These are phyloP conservation scores for Subacronicta megacephala DNA, from an alignment of 2,888 invertebrate genomes.

Conservation along the genomic window DNA sequence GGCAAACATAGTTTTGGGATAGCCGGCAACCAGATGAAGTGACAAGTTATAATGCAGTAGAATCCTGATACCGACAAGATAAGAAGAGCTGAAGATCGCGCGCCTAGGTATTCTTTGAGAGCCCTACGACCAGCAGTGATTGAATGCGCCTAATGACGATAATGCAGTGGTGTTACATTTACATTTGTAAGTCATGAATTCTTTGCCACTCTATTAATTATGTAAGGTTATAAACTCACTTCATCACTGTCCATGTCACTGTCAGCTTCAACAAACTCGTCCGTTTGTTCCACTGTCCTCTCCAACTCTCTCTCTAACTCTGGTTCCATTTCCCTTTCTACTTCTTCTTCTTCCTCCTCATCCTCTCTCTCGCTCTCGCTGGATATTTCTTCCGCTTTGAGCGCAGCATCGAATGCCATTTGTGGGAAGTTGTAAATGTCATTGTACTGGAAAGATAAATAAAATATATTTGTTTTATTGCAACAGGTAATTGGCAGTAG, in stretches of 20 bases:
- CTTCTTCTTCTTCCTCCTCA: slow-evolving; percentile 90
- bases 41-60: too few species aligned
- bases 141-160: too few species aligned
- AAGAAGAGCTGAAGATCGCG: too few species aligned
- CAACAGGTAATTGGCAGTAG: background rate
- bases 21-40: too few species aligned
- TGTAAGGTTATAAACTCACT: slow-evolving; percentile 61
- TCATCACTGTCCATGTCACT: slow-evolving; percentile 90
- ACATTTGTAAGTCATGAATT: too few species aligned
- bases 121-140: too few species aligned
- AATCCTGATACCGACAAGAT: too few species aligned
- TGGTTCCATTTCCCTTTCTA: slow-evolving; percentile 89
- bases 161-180: too few species aligned
- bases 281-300: slow-evolving; percentile 89
- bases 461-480: background rate
- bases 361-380: slow-evolving; percentile 92
- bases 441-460: slow-evolving; percentile 93
- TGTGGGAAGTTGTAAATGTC: slow-evolving; percentile 99
- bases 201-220: too few species aligned
- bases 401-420: slow-evolving; percentile 97
- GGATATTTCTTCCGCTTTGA: slow-evolving; percentile 95
- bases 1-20: too few species aligned
- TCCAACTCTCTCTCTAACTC: slow-evolving; percentile 91
- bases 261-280: slow-evolving; percentile 93
- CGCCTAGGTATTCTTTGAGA: too few species aligned